phyloP scores from a whole-genome alignment of 1,140 invertebrate species.

The Drosophila auraria region DNA sequence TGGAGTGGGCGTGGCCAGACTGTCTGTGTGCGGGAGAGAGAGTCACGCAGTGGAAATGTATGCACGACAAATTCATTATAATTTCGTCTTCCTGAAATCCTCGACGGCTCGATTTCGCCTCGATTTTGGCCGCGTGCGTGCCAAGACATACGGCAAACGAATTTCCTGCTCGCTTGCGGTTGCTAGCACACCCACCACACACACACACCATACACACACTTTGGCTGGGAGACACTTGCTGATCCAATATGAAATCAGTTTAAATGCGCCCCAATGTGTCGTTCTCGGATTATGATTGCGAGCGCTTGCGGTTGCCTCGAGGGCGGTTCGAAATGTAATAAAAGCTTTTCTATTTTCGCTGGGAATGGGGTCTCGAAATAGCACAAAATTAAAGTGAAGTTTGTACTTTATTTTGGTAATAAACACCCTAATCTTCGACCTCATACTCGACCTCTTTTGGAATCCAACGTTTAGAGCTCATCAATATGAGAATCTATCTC shows the following conservation, averaged over 20 bases:
- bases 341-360: conserved; percentile 9
- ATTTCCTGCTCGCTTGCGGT: conserved; percentile 51
- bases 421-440: too few relatives aligned
- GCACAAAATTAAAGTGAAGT: background rate
- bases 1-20: conserved; percentile 36
- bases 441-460: too few relatives aligned
- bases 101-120: conserved; percentile 50
- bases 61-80: conserved; percentile 81
- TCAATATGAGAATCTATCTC: too few relatives aligned
- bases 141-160: conserved; percentile 64
- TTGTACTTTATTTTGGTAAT: background rate
- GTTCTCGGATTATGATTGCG: conserved; percentile 73
- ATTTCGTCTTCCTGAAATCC: conserved; percentile 51
- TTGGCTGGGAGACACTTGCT: conserved; percentile 24
- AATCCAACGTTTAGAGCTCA: too few relatives aligned
- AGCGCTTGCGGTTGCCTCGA: conserved; percentile 41
- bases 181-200: background rate
- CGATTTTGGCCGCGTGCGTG: conserved; percentile 67
- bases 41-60: conserved; percentile 54
- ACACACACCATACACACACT: background rate
- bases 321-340: conserved; percentile 35
- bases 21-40: conserved; percentile 12
- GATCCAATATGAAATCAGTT: conserved; percentile 76
- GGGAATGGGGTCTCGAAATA: background rate
- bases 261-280: conserved; percentile 81